Evolutionary conservation across 1,140 invertebrate species (phyloP).

Genomic region (Apolygus lucorum): DNA sequence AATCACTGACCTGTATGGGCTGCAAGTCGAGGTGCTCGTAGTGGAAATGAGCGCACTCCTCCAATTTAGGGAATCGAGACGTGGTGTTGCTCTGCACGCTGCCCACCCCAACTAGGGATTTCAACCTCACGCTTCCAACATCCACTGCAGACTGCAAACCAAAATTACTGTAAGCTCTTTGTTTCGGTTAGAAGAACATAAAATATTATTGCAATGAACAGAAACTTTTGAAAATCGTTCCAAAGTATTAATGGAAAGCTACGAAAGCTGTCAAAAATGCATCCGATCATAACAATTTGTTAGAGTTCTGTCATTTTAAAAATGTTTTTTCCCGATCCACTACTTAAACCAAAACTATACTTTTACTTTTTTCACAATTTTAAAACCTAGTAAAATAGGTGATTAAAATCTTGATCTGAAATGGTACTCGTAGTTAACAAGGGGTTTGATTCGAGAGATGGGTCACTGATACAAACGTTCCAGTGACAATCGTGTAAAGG

Average conservation of each 20-base stretch:
- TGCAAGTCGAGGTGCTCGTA: constrained; percentile 87
- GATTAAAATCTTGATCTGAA: too few species aligned
- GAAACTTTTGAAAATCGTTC: neutral
- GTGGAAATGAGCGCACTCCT: constrained; percentile 98
- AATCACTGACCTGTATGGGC: constrained; percentile 58
- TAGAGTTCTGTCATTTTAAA: neutral
- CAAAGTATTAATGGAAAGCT: neutral
- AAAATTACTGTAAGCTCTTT: constrained; percentile 12
- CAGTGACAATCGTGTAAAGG: too few species aligned
- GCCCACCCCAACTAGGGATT: constrained; percentile 29
- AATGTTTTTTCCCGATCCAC: neutral
- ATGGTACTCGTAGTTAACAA: too few species aligned
- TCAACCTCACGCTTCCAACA: constrained; percentile 32
- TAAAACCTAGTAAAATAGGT: too few species aligned
- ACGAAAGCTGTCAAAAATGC: neutral
- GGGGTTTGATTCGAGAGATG: too few species aligned
- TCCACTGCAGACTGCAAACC: constrained; percentile 4
- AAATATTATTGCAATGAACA: too few species aligned
- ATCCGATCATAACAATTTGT: neutral
- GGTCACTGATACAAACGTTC: too few species aligned
- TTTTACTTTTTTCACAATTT: too few species aligned
- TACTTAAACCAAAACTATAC: too few species aligned
- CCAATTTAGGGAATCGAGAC: constrained; percentile 76
- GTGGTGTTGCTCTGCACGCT: constrained; percentile 29
- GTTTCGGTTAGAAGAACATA: neutral